Conservation (phyloP, 2,888 invertebrate genomes). For the Ecliptopera silaceata region DNA sequence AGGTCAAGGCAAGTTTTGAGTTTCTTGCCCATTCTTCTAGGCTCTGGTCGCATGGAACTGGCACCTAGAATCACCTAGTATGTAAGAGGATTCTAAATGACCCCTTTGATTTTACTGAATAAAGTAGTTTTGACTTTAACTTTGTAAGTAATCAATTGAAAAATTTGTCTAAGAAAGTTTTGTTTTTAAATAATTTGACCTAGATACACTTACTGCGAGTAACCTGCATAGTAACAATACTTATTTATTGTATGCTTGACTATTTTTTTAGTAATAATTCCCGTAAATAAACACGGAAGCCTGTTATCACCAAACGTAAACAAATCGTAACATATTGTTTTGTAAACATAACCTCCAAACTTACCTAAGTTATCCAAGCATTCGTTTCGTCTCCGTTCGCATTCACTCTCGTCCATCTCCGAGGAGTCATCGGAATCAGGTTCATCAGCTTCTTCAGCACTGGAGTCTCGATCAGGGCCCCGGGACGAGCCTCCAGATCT, state of each 20-base stretch:
- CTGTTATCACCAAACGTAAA: constrained; percentile 16
- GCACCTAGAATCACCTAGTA: too few species aligned
- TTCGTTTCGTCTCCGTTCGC: constrained; percentile 91
- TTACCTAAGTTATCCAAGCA: constrained; percentile 91
- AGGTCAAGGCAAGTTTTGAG: too few species aligned
- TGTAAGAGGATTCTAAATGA: too few species aligned
- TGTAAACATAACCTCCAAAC: constrained; percentile 80
- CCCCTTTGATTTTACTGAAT: too few species aligned
- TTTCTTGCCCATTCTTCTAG: too few species aligned
- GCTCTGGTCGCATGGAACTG: too few species aligned
- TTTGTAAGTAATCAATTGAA: too few species aligned
- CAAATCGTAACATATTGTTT: constrained; percentile 51
- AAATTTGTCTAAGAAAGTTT: not conserved
- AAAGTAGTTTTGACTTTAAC: not conserved
- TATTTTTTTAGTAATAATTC: not conserved
- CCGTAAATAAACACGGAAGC: not conserved
- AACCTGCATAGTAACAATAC: constrained; percentile 13
- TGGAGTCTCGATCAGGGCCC: constrained; percentile 86
- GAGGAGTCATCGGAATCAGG: constrained; percentile 93
- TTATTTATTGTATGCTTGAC: not conserved
- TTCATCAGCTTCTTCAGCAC: constrained; percentile 90
- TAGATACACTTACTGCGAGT: not conserved
- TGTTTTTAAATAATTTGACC: not conserved
- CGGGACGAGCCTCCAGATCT: constrained; percentile 86
- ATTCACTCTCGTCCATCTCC: constrained; percentile 97